Percentiles rank a stretch among this genome's conserved stretches.
phyloP scores from a whole-genome alignment of 1,140 invertebrate species.

The Plectrocnemia conspersa region DNA sequence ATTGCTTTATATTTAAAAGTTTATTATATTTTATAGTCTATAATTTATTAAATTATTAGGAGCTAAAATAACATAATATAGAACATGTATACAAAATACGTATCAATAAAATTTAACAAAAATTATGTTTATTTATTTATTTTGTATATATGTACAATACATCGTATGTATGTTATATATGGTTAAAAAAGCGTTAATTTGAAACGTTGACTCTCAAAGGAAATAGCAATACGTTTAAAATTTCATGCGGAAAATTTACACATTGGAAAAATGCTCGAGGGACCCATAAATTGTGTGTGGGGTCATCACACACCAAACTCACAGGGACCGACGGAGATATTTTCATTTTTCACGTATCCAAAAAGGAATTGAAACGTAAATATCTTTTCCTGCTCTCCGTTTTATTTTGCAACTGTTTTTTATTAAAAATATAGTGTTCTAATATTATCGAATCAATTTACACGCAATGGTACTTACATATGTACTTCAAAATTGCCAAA shows the following conservation, averaged over 20 bases:
- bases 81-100: too few species aligned
- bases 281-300: conserved; percentile 22
- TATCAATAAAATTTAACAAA: too few species aligned
- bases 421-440: background rate
- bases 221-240: conserved; percentile 30
- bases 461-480: background rate
- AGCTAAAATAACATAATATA: too few species aligned
- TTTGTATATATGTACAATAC: too few species aligned
- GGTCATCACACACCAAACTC: conserved; percentile 13
- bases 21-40: too few species aligned
- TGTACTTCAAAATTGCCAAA: background rate
- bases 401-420: background rate
- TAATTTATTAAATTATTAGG: too few species aligned
- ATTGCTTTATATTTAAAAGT: too few species aligned
- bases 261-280: conserved; percentile 20
- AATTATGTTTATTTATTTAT: too few species aligned
- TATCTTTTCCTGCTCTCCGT: too few species aligned
- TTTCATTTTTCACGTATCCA: conserved; percentile 5
- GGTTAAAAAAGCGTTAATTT: conserved; percentile 3
- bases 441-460: background rate
- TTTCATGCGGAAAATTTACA: conserved; percentile 29
- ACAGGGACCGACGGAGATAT: background rate
- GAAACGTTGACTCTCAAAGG: conserved; percentile 10
- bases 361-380: background rate
- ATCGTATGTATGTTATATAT: too few species aligned